A percentile compares a stretch with the other conserved stretches of the same genome.
phyloP scores from a whole-genome alignment of 2,888 invertebrate species.

The Keiferia lycopersicella region DNA sequence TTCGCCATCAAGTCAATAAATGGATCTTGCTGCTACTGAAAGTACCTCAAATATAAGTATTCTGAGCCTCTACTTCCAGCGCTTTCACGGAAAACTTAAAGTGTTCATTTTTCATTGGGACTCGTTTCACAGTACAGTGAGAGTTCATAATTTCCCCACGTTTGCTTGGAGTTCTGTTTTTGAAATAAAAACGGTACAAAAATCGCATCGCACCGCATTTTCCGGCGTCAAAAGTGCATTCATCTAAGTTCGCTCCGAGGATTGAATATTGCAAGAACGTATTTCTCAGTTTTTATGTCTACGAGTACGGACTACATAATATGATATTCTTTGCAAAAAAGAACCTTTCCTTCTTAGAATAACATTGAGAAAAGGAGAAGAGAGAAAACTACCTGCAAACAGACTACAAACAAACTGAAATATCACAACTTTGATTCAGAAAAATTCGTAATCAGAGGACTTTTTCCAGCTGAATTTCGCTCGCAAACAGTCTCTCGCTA shows the following conservation, averaged over 20 bases:
- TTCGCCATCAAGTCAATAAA: no score
- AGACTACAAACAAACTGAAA: no score
- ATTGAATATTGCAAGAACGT: slow-evolving; percentile 2
- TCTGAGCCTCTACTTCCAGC: not conserved
- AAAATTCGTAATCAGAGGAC: no score
- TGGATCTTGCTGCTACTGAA: no score
- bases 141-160: slow-evolving; percentile 25
- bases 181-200: slow-evolving; percentile 30
- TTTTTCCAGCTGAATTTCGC: no score
- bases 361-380: no score
- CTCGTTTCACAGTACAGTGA: slow-evolving; percentile 22
- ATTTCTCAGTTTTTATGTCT: not conserved
- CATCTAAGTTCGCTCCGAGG: slow-evolving; percentile 37
- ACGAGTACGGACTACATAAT: no score
- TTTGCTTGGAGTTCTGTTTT: slow-evolving; percentile 20
- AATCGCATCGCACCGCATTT: slow-evolving; percentile 33
- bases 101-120: slow-evolving; percentile 22
- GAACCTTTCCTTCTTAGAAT: no score
- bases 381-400: no score
- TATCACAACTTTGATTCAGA: no score
- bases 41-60: no score
- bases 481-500: not conserved
- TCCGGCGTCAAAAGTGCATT: slow-evolving; percentile 40
- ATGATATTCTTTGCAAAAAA: no score
- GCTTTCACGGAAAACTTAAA: slow-evolving; percentile 15